Evolutionary conservation across 64 coral and sea anemone species (phyloP).

Genomic region (Montipora sp.): DNA sequence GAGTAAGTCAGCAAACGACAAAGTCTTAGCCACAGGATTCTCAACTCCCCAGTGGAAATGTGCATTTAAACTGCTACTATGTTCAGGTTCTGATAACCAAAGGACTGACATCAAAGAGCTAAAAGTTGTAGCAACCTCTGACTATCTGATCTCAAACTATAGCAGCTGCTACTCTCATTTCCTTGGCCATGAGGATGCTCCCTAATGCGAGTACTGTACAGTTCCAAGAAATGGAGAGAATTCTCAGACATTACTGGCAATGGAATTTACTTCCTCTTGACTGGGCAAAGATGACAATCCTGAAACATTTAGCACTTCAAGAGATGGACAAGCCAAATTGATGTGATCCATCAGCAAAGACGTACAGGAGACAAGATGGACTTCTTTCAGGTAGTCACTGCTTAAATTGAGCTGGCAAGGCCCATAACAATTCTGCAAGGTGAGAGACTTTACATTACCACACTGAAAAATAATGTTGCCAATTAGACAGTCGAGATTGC

Average conservation of each 20-base stretch:
- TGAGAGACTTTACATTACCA: conserved; percentile 55
- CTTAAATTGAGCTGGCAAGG: conserved; percentile 72
- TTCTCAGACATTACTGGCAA: not conserved
- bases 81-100: too few relatives aligned
- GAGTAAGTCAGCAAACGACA: too few relatives aligned
- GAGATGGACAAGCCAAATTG: conserved; percentile 68
- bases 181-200: too few relatives aligned
- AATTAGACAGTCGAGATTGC: conserved; percentile 74
- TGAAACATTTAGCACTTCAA: conserved; percentile 61
- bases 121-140: too few relatives aligned
- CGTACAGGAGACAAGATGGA: conserved; percentile 66
- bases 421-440: conserved; percentile 76
- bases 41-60: too few relatives aligned
- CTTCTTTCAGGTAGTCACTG: conserved; percentile 57
- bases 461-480: conserved; percentile 56
- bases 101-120: too few relatives aligned
- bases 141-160: too few relatives aligned
- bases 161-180: too few relatives aligned
- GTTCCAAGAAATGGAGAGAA: too few relatives aligned
- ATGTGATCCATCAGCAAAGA: conserved; percentile 82
- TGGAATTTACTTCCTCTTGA: conserved; percentile 53
- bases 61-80: too few relatives aligned
- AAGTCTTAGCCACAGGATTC: too few relatives aligned
- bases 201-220: too few relatives aligned
- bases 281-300: conserved; percentile 60